phyloP scores from a whole-genome alignment of 2,797 vertebrate species.

The Sebastes oblongus region DNA sequence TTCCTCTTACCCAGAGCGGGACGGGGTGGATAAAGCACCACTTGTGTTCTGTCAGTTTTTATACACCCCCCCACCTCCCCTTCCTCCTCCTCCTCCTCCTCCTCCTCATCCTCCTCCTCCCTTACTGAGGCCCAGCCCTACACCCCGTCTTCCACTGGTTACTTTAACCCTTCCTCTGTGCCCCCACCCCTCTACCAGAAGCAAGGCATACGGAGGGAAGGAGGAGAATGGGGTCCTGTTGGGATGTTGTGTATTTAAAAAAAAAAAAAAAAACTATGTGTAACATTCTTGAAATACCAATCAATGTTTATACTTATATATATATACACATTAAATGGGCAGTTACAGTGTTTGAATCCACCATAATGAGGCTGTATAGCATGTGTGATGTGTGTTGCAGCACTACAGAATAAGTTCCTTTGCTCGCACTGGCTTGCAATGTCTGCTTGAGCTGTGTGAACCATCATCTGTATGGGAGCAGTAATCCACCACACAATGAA shows the following conservation, averaged over 20 bases:
- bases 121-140: constrained; percentile 66
- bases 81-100: constrained; percentile 3
- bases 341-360: neutral
- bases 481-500: constrained; percentile 66
- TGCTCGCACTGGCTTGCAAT: neutral
- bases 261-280: neutral
- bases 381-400: neutral
- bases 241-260: constrained; percentile 17
- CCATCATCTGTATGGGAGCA: constrained; percentile 42
- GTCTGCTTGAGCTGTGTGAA: constrained; percentile 49
- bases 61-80: constrained; percentile 38
- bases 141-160: constrained; percentile 65
- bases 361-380: neutral
- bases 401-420: neutral
- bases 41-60: constrained; percentile 79
- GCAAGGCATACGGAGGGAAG: constrained; percentile 41
- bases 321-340: neutral
- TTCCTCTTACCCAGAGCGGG: constrained; percentile 73
- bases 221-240: constrained; percentile 45
- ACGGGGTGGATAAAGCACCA: constrained; percentile 76
- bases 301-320: constrained; percentile 5
- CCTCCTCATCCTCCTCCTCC: constrained; percentile 14
- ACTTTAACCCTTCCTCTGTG: constrained; percentile 67
- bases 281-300: constrained; percentile 44
- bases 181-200: constrained; percentile 51